Evolutionary conservation across 2,797 vertebrate genomes (phyloP).

Genomic region (Phyllotis vaccarum): DNA sequence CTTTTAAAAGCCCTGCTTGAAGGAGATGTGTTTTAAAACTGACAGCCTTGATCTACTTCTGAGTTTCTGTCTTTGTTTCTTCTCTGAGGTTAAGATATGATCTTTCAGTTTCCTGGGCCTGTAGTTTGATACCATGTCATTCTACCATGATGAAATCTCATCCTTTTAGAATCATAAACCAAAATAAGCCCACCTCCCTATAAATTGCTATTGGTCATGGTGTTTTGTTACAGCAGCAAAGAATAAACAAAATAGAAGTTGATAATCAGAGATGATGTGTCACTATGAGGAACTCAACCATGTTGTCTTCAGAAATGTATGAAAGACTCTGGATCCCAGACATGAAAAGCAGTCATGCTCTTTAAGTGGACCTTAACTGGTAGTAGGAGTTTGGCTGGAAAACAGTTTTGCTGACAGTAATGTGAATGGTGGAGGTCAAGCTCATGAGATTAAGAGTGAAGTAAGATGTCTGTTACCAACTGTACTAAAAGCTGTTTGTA

Average conservation of each 20-base stretch:
- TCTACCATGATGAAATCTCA: neutral
- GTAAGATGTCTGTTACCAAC: neutral
- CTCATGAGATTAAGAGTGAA: neutral
- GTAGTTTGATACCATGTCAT: neutral
- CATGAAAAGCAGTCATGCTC: neutral
- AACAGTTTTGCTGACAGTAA: neutral
- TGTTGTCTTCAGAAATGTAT: neutral
- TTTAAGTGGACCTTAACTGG: neutral
- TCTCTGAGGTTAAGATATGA: neutral
- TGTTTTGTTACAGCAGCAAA: neutral
- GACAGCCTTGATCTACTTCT: neutral
- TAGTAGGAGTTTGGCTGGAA: neutral
- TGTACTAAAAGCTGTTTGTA: neutral
- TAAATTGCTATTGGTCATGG: neutral
- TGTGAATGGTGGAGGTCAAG: neutral
- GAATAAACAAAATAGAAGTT: neutral
- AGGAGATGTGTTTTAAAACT: neutral
- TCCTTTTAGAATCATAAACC: neutral
- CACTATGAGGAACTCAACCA: neutral
- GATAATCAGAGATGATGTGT: neutral
- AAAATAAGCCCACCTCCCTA: neutral
- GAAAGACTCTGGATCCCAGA: neutral
- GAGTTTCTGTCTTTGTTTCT: neutral
- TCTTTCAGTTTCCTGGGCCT: neutral
- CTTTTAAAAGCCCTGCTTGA: neutral